Evolutionary conservation across 2,113 vertebrate species (phyloP), one percentile per base, ranked within the genome.

Genomic region (Misgurnus mizolepis): DNA sequence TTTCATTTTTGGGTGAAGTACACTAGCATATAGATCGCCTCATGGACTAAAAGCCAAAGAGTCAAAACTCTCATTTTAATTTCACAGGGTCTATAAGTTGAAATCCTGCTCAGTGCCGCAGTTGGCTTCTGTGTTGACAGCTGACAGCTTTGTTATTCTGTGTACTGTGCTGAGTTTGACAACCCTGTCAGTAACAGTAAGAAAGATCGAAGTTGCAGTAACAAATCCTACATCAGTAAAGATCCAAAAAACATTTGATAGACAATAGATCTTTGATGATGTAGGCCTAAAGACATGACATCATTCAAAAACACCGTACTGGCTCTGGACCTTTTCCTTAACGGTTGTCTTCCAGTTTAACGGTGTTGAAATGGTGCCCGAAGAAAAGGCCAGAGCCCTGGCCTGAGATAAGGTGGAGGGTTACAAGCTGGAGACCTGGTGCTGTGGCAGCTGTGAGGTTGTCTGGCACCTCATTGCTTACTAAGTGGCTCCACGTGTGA

Each of bases 401-500:
- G 56, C 39, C 53, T 62, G 55, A 22, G 67, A 73, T 40, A 79
- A 61, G 56, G 71, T 60, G 70, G 34, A 79, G 77, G 73, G 55
- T 53, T 4, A 53, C 12, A 53, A 5, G 50, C 80, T 74, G 62
- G 18, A 61, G 56, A 14, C 41, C 79, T 49, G 81, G 84, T 80
- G 74, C 84, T 76, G 86, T 83, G 84, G 89, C 90, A 89, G 91
- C 90, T 88, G 89, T 88, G 85, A 84, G 87, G 78, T 85, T 86
- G 89, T 89, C 91, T 91, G 89, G 89, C 92, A 92, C 90, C 89
- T 92, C 90, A 87, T 91, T 90, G 87, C 67, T 84, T 68, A 85
- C 86, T 93, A 93, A 93, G 87, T 87, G 87, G 83, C 89, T 91
- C 88, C 92, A 92, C 87, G 90, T 93, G 92, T 91, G 86, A 78